A percentile compares a stretch with the other conserved stretches of the same genome.
phyloP scores from a whole-genome alignment of 2,113 vertebrate genomes.

The Rhinichthys klamathensis region DNA sequence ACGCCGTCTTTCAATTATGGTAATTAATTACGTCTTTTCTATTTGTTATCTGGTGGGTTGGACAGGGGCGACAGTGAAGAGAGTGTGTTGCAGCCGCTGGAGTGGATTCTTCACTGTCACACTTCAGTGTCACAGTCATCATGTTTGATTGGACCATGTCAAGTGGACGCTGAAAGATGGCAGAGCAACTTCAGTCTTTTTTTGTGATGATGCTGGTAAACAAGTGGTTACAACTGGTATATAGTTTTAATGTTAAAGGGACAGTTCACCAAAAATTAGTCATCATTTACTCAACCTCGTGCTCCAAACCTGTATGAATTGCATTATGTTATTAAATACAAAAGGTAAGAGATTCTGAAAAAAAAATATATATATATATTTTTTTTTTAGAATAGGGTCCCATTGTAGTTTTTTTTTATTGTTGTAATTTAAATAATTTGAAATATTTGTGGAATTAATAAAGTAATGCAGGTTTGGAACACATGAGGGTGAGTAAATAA shows the following conservation, averaged over 20 bases:
- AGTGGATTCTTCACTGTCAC: conserved; percentile 26
- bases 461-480: too few species aligned
- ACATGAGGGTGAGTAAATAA: too few species aligned
- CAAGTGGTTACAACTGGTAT: not conserved
- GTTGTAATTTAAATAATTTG: too few species aligned
- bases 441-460: too few species aligned
- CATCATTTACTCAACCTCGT: not conserved
- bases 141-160: not conserved
- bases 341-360: too few species aligned
- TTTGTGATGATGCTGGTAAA: conserved; percentile 4
- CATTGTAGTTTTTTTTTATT: too few species aligned
- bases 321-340: too few species aligned
- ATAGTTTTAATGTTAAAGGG: not conserved
- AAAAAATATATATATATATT: too few species aligned
- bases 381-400: too few species aligned
- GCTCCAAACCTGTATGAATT: too few species aligned
- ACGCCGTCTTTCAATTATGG: conserved; percentile 46
- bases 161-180: not conserved
- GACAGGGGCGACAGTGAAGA: conserved; percentile 20
- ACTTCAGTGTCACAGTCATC: not conserved
- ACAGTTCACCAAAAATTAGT: not conserved
- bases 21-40: conserved; percentile 58
- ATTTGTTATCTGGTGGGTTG: conserved; percentile 54
- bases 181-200: not conserved
- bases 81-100: conserved; percentile 34